These are phyloP conservation scores for Noctilio leporinus DNA, from an alignment of 2,113 vertebrate species.

Conservation along the genomic window DNA sequence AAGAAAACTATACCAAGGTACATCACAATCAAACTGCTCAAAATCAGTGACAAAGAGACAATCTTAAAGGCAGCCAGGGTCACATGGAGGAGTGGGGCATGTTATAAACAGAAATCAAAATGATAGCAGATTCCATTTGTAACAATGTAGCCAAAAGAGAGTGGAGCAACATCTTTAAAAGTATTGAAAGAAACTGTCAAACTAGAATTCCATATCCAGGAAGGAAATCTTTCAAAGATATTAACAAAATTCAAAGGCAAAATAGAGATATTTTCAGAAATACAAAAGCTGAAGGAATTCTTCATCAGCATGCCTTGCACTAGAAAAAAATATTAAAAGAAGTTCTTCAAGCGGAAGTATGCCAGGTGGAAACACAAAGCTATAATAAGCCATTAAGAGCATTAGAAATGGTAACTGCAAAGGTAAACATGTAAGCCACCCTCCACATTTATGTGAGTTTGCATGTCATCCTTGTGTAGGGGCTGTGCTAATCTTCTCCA, in stretches of 20 bases:
- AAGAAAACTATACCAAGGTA: not conserved
- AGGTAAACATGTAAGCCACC: not conserved
- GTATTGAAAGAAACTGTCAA: not conserved
- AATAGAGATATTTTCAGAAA: not conserved
- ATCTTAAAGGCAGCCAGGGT: not conserved
- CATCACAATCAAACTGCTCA: not conserved
- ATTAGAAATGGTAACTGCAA: not conserved
- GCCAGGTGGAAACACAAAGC: not conserved
- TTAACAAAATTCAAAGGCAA: not conserved
- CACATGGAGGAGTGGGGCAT: not conserved
- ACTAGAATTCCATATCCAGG: not conserved
- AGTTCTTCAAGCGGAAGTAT: not conserved
- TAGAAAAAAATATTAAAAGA: not conserved
- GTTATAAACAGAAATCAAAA: not conserved
- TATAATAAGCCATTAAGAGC: not conserved
- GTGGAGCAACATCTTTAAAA: not conserved
- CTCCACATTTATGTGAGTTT: too few relatives aligned
- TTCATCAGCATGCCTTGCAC: not conserved
- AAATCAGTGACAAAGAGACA: not conserved
- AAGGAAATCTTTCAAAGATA: constrained; percentile 6
- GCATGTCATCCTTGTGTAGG: too few relatives aligned
- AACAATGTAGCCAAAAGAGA: not conserved
- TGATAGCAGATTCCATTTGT: not conserved
- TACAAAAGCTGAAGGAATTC: not conserved
- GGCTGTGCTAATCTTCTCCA: too few relatives aligned